Conservation (phyloP, 2,113 vertebrate genomes). For the Suricata suricatta region DNA sequence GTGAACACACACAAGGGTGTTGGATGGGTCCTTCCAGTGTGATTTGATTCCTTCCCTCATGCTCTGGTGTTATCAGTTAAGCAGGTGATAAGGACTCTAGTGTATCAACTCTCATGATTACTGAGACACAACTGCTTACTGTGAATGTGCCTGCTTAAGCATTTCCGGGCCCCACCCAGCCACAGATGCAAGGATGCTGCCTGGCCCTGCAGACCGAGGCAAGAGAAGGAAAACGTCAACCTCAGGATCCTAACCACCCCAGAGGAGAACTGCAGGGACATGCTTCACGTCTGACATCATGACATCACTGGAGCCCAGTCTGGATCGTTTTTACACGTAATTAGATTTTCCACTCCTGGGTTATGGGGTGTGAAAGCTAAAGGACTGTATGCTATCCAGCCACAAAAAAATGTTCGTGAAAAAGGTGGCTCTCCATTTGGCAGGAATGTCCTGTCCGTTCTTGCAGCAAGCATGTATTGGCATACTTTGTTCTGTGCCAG, state of each 20-base stretch:
- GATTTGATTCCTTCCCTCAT: constrained; percentile 15
- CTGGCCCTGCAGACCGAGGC: neutral
- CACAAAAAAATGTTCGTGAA: neutral
- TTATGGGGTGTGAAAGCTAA: constrained; percentile 8
- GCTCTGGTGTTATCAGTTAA: neutral
- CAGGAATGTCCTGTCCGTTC: neutral
- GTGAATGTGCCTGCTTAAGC: neutral
- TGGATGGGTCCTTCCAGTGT: constrained; percentile 1
- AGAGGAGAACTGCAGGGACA: neutral
- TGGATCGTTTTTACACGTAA: neutral
- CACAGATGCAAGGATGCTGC: neutral
- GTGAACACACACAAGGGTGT: neutral
- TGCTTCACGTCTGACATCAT: neutral
- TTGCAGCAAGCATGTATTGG: neutral
- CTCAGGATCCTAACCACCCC: neutral
- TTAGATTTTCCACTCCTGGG: neutral
- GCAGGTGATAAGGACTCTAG: constrained; percentile 1
- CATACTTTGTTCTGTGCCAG: neutral
- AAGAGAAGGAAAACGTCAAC: neutral
- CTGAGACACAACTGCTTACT: neutral
- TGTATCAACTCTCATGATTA: neutral
- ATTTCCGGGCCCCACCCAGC: neutral
- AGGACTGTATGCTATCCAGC: neutral
- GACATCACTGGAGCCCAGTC: neutral
- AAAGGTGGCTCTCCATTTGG: neutral